Evolutionary conservation across 2,113 vertebrate species (phyloP).

Genomic region (Nyctibius bracteatus): DNA sequence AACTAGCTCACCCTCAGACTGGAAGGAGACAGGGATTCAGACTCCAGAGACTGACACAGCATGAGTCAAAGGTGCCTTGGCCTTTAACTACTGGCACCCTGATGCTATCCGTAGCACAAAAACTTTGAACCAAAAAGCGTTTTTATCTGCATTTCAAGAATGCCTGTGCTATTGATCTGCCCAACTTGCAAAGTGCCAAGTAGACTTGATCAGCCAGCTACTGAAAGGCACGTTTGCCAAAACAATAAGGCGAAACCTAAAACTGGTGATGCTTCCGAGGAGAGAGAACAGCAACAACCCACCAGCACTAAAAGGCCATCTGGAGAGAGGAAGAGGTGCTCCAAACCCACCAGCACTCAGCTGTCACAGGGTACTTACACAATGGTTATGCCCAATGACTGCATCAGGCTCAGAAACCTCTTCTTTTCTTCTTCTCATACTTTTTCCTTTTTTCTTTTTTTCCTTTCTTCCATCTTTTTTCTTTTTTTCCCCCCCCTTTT

Average conservation of each 20-base stretch:
- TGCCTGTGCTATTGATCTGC: neutral
- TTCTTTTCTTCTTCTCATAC: neutral
- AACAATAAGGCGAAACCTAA: neutral
- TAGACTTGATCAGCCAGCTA: neutral
- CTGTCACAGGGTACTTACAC: neutral
- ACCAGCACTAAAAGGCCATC: neutral
- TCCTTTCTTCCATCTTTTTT: neutral
- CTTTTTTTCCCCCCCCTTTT: rapidly evolving
- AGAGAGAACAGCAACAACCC: neutral
- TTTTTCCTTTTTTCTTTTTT: neutral
- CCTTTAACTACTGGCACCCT: neutral
- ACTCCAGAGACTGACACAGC: neutral
- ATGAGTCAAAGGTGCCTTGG: neutral
- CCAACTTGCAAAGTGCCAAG: neutral
- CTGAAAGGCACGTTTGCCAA: neutral
- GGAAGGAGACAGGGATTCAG: neutral
- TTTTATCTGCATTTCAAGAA: neutral
- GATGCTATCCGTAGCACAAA: neutral
- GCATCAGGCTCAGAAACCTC: neutral
- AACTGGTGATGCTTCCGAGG: neutral
- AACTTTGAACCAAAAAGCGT: neutral
- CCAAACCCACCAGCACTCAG: neutral
- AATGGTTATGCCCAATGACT: neutral
- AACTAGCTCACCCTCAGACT: neutral
- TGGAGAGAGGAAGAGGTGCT: neutral